Evolutionary conservation across 2,888 invertebrate species (phyloP).

Genomic region (Andrena praecox): DNA sequence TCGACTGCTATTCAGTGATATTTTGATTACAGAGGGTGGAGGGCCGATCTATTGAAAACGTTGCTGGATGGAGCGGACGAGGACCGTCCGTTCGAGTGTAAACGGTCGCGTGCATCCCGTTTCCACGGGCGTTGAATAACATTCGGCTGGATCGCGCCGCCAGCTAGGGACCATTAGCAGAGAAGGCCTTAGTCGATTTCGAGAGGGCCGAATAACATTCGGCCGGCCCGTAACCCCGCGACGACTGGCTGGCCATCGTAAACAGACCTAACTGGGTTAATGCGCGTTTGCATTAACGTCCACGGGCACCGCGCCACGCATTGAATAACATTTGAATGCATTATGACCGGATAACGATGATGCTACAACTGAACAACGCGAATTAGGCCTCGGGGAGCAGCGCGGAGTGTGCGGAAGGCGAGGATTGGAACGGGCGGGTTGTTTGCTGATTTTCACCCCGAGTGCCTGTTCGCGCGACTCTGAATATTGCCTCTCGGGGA

Average conservation of each 20-base stretch:
- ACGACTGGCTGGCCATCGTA: background rate
- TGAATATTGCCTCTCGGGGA: too few species aligned
- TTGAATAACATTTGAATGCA: conserved; percentile 36
- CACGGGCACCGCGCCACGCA: background rate
- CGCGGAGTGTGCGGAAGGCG: background rate
- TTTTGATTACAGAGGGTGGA: conserved; percentile 14
- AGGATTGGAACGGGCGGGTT: background rate
- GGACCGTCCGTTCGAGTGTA: background rate
- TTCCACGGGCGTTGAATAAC: background rate
- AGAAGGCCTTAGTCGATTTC: conserved; percentile 1
- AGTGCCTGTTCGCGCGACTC: too few species aligned
- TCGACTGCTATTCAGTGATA: conserved; percentile 13
- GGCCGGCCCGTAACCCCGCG: background rate
- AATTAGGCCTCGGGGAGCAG: conserved; percentile 9
- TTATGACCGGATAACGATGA: conserved; percentile 18
- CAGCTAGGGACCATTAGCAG: background rate
- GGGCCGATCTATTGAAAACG: background rate
- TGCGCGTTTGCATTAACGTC: conserved; percentile 19
- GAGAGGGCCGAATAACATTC: conserved; percentile 11
- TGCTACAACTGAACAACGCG: conserved; percentile 2
- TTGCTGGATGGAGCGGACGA: background rate
- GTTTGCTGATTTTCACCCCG: too few species aligned
- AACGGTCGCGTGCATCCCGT: background rate
- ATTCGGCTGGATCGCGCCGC: background rate
- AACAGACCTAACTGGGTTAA: conserved; percentile 41